Percentiles rank a stretch among this genome's conserved stretches.
Evolutionary conservation across 2,113 vertebrate species (phyloP).

Genomic region (Paradisaea rubra): DNA sequence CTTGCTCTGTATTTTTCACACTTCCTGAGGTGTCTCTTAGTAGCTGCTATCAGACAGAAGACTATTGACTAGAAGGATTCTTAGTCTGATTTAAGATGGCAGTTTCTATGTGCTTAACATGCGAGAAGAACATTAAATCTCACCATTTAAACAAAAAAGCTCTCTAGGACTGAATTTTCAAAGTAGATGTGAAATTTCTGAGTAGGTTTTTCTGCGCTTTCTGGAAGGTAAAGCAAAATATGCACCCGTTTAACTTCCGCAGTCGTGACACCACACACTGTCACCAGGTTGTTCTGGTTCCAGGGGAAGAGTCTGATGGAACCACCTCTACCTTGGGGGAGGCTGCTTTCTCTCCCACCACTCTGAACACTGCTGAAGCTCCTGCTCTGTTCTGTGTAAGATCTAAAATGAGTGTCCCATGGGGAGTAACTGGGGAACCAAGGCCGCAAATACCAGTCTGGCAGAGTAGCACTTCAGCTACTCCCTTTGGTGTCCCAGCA

Average conservation of each 20-base stretch:
- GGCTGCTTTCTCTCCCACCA: not conserved
- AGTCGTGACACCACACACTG: not conserved
- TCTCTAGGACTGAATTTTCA: not conserved
- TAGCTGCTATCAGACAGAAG: not conserved
- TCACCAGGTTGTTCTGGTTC: not conserved
- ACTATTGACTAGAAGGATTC: not conserved
- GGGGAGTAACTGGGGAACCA: not conserved
- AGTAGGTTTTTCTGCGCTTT: not conserved
- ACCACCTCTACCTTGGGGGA: accelerated
- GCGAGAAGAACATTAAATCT: not conserved
- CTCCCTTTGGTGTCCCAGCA: not conserved
- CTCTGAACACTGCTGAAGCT: not conserved
- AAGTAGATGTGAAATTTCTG: not conserved
- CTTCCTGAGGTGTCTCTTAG: not conserved
- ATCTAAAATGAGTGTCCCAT: not conserved
- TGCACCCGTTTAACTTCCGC: not conserved
- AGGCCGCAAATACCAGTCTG: not conserved
- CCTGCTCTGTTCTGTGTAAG: not conserved
- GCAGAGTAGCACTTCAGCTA: accelerated
- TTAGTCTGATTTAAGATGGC: not conserved
- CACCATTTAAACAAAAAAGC: not conserved
- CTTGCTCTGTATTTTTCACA: not conserved
- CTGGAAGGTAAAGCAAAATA: not conserved
- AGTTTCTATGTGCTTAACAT: not conserved
- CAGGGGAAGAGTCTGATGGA: not conserved